Conservation (phyloP, 2,888 invertebrate genomes). For the Erebia palarica region DNA sequence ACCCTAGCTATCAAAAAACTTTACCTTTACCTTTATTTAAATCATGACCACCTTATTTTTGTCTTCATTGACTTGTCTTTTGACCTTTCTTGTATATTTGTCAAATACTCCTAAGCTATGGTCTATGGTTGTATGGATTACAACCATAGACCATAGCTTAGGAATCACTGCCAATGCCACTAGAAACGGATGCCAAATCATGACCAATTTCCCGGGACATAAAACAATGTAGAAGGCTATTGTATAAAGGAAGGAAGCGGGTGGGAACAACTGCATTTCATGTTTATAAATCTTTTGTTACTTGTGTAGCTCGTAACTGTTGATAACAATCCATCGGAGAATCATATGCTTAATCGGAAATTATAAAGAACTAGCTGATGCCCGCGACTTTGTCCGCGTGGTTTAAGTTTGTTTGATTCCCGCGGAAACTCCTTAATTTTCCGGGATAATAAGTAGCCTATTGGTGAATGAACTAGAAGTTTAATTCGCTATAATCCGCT, state of each 20-base stretch:
- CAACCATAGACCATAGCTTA: neutral
- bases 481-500: no score
- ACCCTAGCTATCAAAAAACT: no score
- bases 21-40: no score
- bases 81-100: neutral
- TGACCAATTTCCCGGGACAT: constrained; percentile 17
- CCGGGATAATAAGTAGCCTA: no score
- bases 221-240: constrained; percentile 25
- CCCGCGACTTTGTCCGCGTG: no score
- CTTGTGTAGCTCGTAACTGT: neutral
- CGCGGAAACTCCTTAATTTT: no score
- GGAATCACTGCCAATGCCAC: constrained; percentile 14
- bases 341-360: neutral
- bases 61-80: no score
- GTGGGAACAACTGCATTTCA: constrained; percentile 27
- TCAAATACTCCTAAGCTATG: neutral
- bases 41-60: no score
- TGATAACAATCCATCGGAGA: neutral
- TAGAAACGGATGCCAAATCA: constrained; percentile 15
- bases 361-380: neutral
- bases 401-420: no score
- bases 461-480: no score
- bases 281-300: constrained; percentile 3
- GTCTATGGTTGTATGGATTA: no score
- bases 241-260: constrained; percentile 34